Evolutionary conservation across 2,113 vertebrate species (phyloP).

Genomic region (Ifrita kowaldi): DNA sequence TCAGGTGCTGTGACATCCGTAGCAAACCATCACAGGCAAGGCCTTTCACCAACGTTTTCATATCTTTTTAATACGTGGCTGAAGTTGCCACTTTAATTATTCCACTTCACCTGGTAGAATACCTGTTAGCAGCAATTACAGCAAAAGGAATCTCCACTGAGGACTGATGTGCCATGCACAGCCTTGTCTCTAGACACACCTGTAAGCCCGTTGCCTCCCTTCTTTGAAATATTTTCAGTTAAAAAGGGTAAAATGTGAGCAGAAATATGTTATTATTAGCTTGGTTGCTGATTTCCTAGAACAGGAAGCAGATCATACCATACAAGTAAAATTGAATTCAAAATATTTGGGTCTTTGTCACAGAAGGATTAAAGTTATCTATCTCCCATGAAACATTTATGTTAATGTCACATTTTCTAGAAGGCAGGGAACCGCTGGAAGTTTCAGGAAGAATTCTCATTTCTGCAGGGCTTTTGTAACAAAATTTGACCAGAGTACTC

Average conservation of each 20-base stretch:
- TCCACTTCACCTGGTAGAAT: not conserved
- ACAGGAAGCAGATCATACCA: not conserved
- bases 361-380: not conserved
- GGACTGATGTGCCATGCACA: not conserved
- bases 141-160: not conserved
- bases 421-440: not conserved
- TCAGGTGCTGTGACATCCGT: not conserved
- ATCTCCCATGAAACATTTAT: not conserved
- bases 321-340: not conserved
- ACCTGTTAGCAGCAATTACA: not conserved
- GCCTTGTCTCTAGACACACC: not conserved
- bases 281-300: not conserved
- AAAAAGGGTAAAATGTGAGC: not conserved
- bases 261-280: not conserved
- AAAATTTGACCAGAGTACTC: not conserved
- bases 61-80: not conserved
- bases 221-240: not conserved
- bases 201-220: not conserved
- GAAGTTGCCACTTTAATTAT: slow-evolving; percentile 17
- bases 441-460: not conserved
- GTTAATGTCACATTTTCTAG: not conserved
- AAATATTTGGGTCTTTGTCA: not conserved
- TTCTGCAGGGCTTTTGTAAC: not conserved
- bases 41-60: not conserved
- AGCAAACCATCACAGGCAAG: not conserved